Conservation (phyloP, 2,888 invertebrate genomes). For the Athripsodes cinereus region DNA sequence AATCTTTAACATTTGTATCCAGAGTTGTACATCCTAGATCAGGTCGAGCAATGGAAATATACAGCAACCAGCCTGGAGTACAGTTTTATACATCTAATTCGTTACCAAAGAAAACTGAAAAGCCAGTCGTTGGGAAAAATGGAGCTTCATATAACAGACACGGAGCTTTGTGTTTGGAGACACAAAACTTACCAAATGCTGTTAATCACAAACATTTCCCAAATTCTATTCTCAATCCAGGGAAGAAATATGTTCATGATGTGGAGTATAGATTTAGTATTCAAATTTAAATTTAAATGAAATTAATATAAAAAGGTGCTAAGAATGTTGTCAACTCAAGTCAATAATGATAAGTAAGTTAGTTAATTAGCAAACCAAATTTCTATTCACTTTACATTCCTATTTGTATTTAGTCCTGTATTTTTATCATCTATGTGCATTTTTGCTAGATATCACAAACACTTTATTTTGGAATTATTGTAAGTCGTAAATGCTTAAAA, state of each 20-base stretch:
- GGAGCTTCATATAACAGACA: conserved; percentile 66
- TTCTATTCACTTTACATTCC: no score
- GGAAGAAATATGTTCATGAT: conserved; percentile 62
- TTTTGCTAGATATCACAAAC: no score
- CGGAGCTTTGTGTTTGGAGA: conserved; percentile 81
- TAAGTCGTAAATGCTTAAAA: no score
- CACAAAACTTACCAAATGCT: conserved; percentile 90
- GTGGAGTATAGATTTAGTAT: conserved; percentile 70
- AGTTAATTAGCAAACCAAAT: no score
- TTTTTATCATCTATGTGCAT: no score
- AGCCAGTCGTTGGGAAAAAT: conserved; percentile 58
- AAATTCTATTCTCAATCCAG: conserved; percentile 63
- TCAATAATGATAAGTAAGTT: no score
- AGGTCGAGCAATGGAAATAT: conserved; percentile 73
- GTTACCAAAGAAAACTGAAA: conserved; percentile 44
- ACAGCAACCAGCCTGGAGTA: conserved; percentile 83
- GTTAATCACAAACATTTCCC: conserved; percentile 66
- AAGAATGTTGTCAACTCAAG: no score
- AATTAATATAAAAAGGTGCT: neutral
- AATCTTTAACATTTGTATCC: conserved; percentile 46
- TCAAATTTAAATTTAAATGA: conserved; percentile 1
- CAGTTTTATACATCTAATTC: conserved; percentile 85
- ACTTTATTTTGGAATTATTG: no score
- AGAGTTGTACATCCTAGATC: conserved; percentile 60
- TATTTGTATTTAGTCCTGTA: no score